phyloP scores from a whole-genome alignment of 2,888 invertebrate species.

The Caenorhabditis sp. region DNA sequence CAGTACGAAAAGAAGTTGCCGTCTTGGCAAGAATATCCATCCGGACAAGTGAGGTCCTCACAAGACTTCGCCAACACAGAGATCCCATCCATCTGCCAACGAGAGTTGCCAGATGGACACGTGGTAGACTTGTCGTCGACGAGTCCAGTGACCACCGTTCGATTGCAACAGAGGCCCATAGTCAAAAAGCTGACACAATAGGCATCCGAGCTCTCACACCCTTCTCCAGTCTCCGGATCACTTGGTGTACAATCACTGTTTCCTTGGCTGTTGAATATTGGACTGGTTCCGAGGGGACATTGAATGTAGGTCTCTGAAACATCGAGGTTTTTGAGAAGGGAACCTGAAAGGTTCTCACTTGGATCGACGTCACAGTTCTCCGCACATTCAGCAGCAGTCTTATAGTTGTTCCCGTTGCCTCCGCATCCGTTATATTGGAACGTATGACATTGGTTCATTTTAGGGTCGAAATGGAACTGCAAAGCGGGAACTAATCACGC shows the following conservation, averaged over 20 bases:
- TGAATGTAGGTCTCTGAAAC: slow-evolving; percentile 38
- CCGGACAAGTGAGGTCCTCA: slow-evolving; percentile 18
- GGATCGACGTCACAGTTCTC: slow-evolving; percentile 23
- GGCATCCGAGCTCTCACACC: slow-evolving; percentile 18
- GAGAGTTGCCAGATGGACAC: slow-evolving; percentile 25
- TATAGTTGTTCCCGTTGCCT: slow-evolving; percentile 45
- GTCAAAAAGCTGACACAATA: slow-evolving; percentile 25
- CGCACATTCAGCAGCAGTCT: slow-evolving; percentile 23
- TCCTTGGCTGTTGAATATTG: slow-evolving; percentile 21
- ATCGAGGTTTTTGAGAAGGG: not conserved
- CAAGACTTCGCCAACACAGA: slow-evolving; percentile 24
- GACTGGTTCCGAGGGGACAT: slow-evolving; percentile 22
- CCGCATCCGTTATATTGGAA: slow-evolving; percentile 46
- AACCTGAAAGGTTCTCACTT: slow-evolving; percentile 5
- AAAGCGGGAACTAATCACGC: not conserved
- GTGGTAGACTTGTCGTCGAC: slow-evolving; percentile 12
- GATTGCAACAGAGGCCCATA: slow-evolving; percentile 33
- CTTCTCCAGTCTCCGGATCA: slow-evolving; percentile 15
- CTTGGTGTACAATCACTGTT: slow-evolving; percentile 1
- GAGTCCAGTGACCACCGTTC: slow-evolving; percentile 18
- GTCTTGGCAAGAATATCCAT: slow-evolving; percentile 17
- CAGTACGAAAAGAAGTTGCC: slow-evolving; percentile 41
- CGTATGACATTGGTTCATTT: slow-evolving; percentile 41
- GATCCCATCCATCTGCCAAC: slow-evolving; percentile 18
- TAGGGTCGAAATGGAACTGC: slow-evolving; percentile 48